Percentiles rank a stretch among this genome's conserved stretches.
Conservation (phyloP, 2,113 vertebrate species). For the Conger conger region DNA sequence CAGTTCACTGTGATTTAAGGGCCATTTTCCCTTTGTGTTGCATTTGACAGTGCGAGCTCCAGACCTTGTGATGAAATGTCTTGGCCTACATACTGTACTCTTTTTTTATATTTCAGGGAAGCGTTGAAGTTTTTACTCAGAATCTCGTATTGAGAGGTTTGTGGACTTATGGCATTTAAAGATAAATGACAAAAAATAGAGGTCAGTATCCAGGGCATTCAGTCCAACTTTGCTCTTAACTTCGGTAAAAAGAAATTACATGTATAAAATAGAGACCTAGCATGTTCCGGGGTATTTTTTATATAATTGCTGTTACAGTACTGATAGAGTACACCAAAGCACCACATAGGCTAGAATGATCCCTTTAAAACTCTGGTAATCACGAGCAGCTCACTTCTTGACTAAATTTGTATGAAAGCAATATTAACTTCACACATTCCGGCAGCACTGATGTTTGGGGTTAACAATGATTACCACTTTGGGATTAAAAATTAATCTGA, state of each 20-base stretch:
- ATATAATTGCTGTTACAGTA: too few species aligned
- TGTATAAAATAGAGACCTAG: too few species aligned
- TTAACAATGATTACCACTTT: neutral
- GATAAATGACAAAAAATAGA: neutral
- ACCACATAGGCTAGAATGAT: neutral
- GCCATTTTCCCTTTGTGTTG: neutral
- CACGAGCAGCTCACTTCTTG: neutral
- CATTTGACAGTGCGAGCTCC: neutral
- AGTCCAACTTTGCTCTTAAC: neutral
- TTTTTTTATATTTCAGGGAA: neutral
- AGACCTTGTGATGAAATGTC: neutral
- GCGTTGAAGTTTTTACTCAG: neutral
- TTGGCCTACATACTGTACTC: neutral
- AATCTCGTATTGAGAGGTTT: neutral
- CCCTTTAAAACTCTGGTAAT: neutral
- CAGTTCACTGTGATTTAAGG: neutral
- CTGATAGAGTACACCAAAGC: too few species aligned
- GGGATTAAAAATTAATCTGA: neutral
- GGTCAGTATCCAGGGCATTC: neutral
- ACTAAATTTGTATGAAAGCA: neutral
- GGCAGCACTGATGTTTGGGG: neutral
- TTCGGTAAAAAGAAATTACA: neutral
- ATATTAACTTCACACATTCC: neutral
- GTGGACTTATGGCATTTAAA: neutral
- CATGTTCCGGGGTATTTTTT: neutral